phyloP scores from a whole-genome alignment of 2,888 invertebrate genomes.

The Pandemis corylana region DNA sequence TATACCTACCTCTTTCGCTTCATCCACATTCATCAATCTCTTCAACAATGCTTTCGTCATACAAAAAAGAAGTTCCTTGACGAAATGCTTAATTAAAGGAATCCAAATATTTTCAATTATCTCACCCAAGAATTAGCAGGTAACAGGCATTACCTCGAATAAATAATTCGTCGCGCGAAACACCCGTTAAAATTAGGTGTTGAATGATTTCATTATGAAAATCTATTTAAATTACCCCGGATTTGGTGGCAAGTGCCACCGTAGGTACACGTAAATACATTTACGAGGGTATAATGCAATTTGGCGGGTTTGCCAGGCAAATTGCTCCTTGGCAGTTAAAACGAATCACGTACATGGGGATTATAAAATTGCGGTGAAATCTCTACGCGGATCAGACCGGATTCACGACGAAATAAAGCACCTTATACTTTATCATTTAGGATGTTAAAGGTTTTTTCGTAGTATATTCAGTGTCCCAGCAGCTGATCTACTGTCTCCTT shows the following conservation, averaged over 20 bases:
- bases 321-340: constrained; percentile 73
- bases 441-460: constrained; percentile 6
- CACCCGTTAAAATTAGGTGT: constrained; percentile 40
- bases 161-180: constrained; percentile 30
- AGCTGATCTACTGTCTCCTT: too few species aligned
- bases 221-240: constrained; percentile 60
- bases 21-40: too few species aligned
- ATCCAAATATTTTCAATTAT: constrained; percentile 13
- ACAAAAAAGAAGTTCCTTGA: background rate
- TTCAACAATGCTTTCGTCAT: background rate
- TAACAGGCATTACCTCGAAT: constrained; percentile 38
- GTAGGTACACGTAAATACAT: constrained; percentile 48
- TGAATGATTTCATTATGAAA: constrained; percentile 54
- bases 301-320: constrained; percentile 63
- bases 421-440: constrained; percentile 50
- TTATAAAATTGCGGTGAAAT: constrained; percentile 73
- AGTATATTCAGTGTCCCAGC: too few species aligned
- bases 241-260: constrained; percentile 49
- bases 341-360: constrained; percentile 70
- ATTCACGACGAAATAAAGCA: constrained; percentile 54
- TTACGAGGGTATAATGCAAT: constrained; percentile 65
- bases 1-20: too few species aligned
- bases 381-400: constrained; percentile 64
- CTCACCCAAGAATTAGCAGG: background rate
- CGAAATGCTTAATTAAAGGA: background rate